Base-by-base conservation (phyloP, 2,888 invertebrate species). In the Cybosia mesomella region DNA sequence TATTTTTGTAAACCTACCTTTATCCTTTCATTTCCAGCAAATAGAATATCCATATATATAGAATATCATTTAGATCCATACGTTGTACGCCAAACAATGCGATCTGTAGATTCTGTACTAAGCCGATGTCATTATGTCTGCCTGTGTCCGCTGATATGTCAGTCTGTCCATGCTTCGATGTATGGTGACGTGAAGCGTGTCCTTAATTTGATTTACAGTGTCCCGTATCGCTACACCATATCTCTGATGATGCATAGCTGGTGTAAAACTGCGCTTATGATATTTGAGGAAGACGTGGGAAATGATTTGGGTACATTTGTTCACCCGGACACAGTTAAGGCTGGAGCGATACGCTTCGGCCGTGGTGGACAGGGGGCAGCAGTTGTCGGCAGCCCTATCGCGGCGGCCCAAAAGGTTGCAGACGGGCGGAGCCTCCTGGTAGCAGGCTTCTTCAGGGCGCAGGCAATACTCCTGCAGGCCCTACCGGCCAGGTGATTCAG, bases 141-240 rank as follows among this genome's bases (percentile, higher is more conserved):
- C 69, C 73, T 79, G 77, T 73, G 76, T 73, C 76, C 76, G 74
- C 82, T 81, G 84, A 87, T 86, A 85, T 74, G 85, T 84, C 83
- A 70, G 76, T 80, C 79, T 79, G 79, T 83, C 83, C 80, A 74
- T 72, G 82, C 85, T 83, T 83, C 79, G 77, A 71, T 71, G 76
- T 71, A 64, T 59, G 74, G 76, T 80, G 83, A 85, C 82, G 73
- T 71, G 74, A 70, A 34, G 71, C 73, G 72, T 84, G 85, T 85
- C 70, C 70, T 66, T 80, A 79, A 83, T 86, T 85, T 88, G 87
- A 88, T 88, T 88, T 86, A 88, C 79, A 68, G 80, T 73, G 75
- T 73, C 72, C 71, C 58, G 59, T 62, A 73, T 73, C 67, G 73
- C 70, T 70, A 76, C 76, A 75, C 75, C 66, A 73, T 76, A 79